phyloP scores from a whole-genome alignment of 2,888 invertebrate species.

The Scaptomyza reducta region DNA sequence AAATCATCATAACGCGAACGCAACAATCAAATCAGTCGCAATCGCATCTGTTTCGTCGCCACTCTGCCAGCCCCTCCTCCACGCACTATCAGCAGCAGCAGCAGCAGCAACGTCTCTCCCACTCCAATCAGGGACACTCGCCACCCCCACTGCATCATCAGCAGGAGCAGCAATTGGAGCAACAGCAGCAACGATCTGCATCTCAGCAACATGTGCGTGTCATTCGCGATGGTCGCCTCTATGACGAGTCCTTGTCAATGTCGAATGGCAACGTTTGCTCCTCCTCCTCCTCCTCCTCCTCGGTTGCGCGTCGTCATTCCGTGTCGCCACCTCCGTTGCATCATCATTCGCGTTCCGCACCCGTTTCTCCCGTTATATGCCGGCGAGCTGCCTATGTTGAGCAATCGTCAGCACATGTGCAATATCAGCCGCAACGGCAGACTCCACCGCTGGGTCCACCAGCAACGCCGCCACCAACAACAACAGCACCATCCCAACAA shows the following conservation, averaged over 20 bases:
- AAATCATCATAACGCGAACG: conserved; percentile 82
- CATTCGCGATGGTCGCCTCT: conserved; percentile 84
- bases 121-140: conserved; percentile 19
- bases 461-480: conserved; percentile 27
- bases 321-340: conserved; percentile 79
- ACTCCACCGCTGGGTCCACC: conserved; percentile 39
- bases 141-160: conserved; percentile 43
- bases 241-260: conserved; percentile 74
- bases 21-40: conserved; percentile 43
- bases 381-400: conserved; percentile 65
- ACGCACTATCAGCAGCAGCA: conserved; percentile 60
- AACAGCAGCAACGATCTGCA: conserved; percentile 27
- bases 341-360: conserved; percentile 78
- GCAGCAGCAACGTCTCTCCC: conserved; percentile 17
- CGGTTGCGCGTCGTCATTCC: conserved; percentile 64
- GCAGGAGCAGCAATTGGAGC: conserved; percentile 14
- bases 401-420: conserved; percentile 47
- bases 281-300: conserved; percentile 14
- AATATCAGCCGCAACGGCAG: conserved; percentile 69
- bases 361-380: conserved; percentile 72
- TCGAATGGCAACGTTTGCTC: conserved; percentile 16
- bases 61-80: conserved; percentile 78
- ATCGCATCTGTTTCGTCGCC: conserved; percentile 70
- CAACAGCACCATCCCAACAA: conserved; percentile 41
- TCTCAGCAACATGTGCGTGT: conserved; percentile 82